Percentiles rank a stretch among this genome's conserved stretches.
phyloP scores from a whole-genome alignment of 2,888 invertebrate species.

The Scaptomyza parva region DNA sequence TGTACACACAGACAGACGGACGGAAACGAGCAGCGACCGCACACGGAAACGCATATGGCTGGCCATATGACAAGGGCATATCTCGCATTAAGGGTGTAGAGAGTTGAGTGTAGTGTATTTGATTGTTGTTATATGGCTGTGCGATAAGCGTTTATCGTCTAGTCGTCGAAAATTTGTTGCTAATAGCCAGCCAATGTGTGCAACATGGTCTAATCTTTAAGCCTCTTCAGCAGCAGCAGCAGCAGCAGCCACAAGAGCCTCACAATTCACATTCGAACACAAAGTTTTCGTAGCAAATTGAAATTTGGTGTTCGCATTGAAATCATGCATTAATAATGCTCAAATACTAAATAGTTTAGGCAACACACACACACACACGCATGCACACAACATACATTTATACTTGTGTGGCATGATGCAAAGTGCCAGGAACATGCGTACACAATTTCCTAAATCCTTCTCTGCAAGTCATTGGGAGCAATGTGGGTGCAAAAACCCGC shows the following conservation, averaged over 20 bases:
- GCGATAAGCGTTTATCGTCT: conserved; percentile 62
- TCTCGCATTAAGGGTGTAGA: neutral
- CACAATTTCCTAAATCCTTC: conserved; percentile 69
- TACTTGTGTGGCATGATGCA: conserved; percentile 33
- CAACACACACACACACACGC: conserved; percentile 33
- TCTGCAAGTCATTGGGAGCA: conserved; percentile 30
- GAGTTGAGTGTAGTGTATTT: conserved; percentile 27
- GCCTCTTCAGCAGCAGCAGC: neutral
- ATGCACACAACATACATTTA: conserved; percentile 10
- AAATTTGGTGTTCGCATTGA: conserved; percentile 68
- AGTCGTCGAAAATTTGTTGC: conserved; percentile 37
- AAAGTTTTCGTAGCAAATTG: conserved; percentile 60
- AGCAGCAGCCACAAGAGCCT: neutral
- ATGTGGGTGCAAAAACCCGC: conserved; percentile 29
- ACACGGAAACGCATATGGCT: conserved; percentile 58
- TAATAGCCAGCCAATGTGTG: conserved; percentile 59
- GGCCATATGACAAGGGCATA: conserved; percentile 27
- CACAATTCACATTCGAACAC: neutral
- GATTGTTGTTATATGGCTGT: conserved; percentile 10
- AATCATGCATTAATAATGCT: conserved; percentile 76
- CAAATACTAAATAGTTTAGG: conserved; percentile 68
- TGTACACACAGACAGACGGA: conserved; percentile 5
- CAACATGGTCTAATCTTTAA: conserved; percentile 52
- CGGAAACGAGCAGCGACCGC: conserved; percentile 34
- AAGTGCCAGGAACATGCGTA: conserved; percentile 76